A percentile compares a stretch with the other conserved stretches of the same genome.
Evolutionary conservation across 2,113 vertebrate species (phyloP).

Genomic region (Formicarius rufipectus): DNA sequence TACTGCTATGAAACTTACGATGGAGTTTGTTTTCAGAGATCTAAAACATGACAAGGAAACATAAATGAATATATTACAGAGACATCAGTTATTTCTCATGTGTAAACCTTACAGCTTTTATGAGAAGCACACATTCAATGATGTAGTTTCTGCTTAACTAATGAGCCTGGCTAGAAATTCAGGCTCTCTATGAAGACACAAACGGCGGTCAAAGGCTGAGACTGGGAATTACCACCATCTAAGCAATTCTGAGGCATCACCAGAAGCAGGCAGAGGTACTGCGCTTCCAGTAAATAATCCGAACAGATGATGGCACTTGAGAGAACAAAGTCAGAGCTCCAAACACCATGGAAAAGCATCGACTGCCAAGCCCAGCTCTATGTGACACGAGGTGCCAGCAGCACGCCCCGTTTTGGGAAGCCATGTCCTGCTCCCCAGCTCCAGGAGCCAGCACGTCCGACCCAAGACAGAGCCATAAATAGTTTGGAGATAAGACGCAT

Average conservation of each 20-base stretch:
- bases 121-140: background rate
- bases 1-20: background rate
- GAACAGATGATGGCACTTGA: background rate
- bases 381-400: rapidly evolving
- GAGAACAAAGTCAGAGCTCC: background rate
- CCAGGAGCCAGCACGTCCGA: background rate
- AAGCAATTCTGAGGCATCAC: background rate
- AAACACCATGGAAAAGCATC: background rate
- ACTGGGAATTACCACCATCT: background rate
- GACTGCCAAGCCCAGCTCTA: background rate
- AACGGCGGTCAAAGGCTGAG: background rate
- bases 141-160: background rate
- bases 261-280: background rate
- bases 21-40: background rate
- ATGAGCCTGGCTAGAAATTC: background rate
- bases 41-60: background rate
- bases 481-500: background rate
- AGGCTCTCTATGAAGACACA: background rate
- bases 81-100: background rate
- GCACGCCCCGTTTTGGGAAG: rapidly evolving
- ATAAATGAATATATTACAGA: background rate
- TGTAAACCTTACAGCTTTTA: background rate
- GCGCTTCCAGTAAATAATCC: background rate
- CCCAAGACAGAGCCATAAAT: background rate
- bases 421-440: background rate